Base-by-base conservation (phyloP, 2,113 vertebrate genomes). In the Craseonycteris thonglongyai region DNA sequence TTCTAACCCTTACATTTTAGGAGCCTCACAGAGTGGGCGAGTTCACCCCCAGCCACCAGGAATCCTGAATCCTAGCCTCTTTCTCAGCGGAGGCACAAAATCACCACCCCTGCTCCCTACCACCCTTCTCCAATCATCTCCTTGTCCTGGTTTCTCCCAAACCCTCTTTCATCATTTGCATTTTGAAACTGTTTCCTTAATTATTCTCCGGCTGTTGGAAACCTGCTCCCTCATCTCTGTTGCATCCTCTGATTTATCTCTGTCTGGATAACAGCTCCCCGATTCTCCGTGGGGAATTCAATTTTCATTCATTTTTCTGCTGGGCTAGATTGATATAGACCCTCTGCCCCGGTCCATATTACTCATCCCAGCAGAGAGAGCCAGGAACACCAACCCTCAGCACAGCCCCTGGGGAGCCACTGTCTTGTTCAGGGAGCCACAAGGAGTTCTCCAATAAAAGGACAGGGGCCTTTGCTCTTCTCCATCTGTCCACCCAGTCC, bases 231-330 rank as follows among this genome's bases (percentile, higher is more conserved):
- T 28, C 8, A 10, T 75, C 86, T 96, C 95, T 5, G 66, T 45
- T 28, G 96, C 98, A 97, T 38, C 30, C 97, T 98, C 95, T 98
- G 98, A 98, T 98, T 98, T 98, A 98, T 98, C 98, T 98, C 97
- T 97, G 98, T 97, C 82, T 80, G 94, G 96, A 96, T 97, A 98
- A 97, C 96, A 97, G 97, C 97, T 98, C 96, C 96, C 95, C 87
- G 28, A 96, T 95, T 94, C 97, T 97, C 98, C 97, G 79, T 3
- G 0, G 97, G 97, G 98, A 98, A 98, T 98, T 98, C 95, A 98
- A 98, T 98, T 98, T 98, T 98, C 98, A 98, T 98, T 98, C 98
- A 98, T 98, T 98, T 98, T 98, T 98, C 98, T 96, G 96, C 97
- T 91, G 96, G 97, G 95, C 96, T 97, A 96, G 98, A 98, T 98